phyloP scores from a whole-genome alignment of 1,140 invertebrate genomes.

The Steinernema feltiae region DNA sequence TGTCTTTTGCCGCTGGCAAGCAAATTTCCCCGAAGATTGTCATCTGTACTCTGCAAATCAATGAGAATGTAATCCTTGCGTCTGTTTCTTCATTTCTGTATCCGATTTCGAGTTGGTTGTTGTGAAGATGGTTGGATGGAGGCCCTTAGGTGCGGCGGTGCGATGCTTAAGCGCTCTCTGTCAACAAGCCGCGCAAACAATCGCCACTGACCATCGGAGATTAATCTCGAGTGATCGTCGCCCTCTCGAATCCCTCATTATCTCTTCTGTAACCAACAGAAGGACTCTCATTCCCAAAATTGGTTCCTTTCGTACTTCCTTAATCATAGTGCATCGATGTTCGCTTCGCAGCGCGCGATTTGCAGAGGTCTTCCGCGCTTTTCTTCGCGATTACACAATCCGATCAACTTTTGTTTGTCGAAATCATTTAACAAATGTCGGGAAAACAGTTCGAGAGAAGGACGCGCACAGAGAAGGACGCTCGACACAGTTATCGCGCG shows the following conservation, averaged over 20 bases:
- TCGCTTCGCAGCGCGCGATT: not conserved
- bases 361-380: not conserved
- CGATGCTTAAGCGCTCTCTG: constrained; percentile 1
- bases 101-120: not conserved
- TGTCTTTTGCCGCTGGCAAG: not conserved
- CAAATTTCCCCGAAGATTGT: not conserved
- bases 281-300: not conserved
- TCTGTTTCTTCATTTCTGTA: not conserved
- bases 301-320: not conserved
- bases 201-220: constrained; percentile 7
- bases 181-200: not conserved
- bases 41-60: not conserved
- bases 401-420: not conserved
- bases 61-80: not conserved
- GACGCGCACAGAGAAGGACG: not conserved
- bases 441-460: not conserved
- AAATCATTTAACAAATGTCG: constrained; percentile 4
- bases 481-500: not conserved
- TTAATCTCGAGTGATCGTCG: constrained; percentile 10
- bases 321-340: not conserved
- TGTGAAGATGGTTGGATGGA: not conserved
- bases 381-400: not conserved
- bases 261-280: not conserved
- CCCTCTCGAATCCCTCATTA: constrained; percentile 9
- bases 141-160: not conserved